phyloP scores from a whole-genome alignment of 2,113 vertebrate genomes.

The Tachycineta bicolor region DNA sequence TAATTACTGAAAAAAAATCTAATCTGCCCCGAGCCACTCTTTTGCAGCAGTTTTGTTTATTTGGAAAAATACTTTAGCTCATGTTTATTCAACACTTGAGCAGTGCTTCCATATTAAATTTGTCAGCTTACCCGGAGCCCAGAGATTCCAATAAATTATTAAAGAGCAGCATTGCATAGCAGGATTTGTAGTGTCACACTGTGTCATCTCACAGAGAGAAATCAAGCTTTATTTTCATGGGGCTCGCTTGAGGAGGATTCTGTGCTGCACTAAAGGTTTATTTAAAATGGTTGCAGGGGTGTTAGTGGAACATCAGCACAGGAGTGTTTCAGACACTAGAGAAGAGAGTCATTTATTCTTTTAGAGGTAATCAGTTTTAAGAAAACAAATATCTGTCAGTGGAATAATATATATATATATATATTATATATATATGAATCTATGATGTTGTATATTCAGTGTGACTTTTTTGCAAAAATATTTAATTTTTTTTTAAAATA shows the following conservation, averaged over 20 bases:
- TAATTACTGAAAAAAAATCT: background rate
- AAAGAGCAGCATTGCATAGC: background rate
- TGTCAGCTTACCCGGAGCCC: background rate
- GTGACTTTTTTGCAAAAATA: background rate
- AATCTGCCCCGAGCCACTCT: background rate
- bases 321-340: background rate
- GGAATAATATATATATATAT: background rate
- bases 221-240: background rate
- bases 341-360: background rate
- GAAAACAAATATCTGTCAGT: background rate
- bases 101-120: background rate
- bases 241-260: background rate
- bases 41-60: background rate
- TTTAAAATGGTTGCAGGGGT: background rate
- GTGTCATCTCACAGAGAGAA: background rate
- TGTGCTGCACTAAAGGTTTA: background rate
- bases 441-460: background rate
- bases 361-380: background rate
- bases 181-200: background rate
- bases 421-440: background rate
- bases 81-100: background rate
- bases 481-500: background rate
- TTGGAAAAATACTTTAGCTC: background rate
- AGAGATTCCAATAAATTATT: background rate
- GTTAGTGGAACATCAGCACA: background rate